phyloP scores from a whole-genome alignment of 1,140 invertebrate genomes.

The Drosophila albomicans region DNA sequence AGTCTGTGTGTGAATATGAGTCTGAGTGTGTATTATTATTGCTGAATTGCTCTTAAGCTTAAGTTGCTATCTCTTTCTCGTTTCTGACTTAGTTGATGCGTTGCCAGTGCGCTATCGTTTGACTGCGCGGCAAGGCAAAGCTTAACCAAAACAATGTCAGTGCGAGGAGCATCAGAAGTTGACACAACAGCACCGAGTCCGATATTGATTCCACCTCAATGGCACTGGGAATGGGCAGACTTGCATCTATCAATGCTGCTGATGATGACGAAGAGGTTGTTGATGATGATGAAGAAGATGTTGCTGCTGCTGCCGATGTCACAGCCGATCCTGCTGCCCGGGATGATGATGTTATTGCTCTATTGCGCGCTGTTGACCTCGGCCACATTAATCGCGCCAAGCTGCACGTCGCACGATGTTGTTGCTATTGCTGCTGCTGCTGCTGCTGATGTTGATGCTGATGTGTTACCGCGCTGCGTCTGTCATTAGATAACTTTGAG shows the following conservation, averaged over 20 bases:
- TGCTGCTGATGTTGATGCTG: conserved; percentile 21
- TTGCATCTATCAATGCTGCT: conserved; percentile 2
- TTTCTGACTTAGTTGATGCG: conserved; percentile 28
- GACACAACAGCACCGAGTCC: conserved; percentile 28
- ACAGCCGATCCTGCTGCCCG: conserved; percentile 29
- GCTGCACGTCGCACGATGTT: not conserved
- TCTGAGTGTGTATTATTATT: conserved; percentile 24
- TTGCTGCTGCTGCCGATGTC: conserved; percentile 28
- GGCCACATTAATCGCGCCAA: conserved; percentile 42
- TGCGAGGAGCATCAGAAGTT: conserved; percentile 29
- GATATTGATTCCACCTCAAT: conserved; percentile 50
- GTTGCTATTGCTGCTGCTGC: not conserved
- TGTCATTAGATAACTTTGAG: conserved; percentile 11
- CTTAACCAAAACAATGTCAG: conserved; percentile 33
- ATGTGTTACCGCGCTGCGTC: conserved; percentile 11
- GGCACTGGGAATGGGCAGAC: conserved; percentile 7
- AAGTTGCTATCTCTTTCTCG: no score
- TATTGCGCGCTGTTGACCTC: conserved; percentile 28
- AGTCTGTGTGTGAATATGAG: conserved; percentile 4
- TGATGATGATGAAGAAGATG: not conserved
- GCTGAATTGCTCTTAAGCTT: not conserved
- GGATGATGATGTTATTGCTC: conserved; percentile 14
- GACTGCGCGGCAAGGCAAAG: conserved; percentile 24
- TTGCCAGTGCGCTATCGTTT: conserved; percentile 36
- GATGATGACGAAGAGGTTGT: not conserved